A percentile compares a stretch with the other conserved stretches of the same genome.
Evolutionary conservation across 2,797 vertebrate genomes (phyloP).

Genomic region (Meriones psammophilus): DNA sequence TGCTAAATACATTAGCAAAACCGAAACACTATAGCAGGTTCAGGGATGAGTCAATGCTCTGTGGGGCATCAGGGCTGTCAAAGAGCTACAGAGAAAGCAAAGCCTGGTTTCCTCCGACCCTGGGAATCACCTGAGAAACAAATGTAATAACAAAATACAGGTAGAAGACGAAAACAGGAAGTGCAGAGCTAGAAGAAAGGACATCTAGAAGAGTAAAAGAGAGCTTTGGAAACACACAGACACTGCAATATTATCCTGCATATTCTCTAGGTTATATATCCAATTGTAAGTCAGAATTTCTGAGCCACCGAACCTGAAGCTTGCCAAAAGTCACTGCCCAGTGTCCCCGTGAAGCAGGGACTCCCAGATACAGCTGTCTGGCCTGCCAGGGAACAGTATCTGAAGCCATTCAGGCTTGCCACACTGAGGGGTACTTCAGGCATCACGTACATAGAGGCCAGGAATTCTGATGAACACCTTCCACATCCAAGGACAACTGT

Average conservation of each 20-base stretch:
- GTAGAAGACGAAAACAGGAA: not conserved
- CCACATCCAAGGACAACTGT: not conserved
- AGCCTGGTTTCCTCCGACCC: not conserved
- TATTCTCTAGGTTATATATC: not conserved
- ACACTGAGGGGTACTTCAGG: not conserved
- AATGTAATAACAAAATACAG: not conserved
- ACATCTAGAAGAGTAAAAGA: not conserved
- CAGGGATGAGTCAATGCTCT: not conserved
- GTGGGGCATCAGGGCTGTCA: not conserved
- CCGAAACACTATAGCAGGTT: not conserved
- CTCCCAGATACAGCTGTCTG: not conserved
- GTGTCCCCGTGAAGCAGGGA: not conserved
- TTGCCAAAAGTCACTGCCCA: not conserved
- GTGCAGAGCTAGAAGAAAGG: not conserved
- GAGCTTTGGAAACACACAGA: not conserved
- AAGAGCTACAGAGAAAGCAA: not conserved
- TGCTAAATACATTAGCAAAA: not conserved
- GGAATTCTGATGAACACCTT: not conserved
- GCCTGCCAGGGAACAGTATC: not conserved
- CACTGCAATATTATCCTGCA: not conserved
- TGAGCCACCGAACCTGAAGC: conserved; percentile 1
- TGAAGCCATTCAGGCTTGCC: not conserved
- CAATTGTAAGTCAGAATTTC: conserved; percentile 26
- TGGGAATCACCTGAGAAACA: not conserved
- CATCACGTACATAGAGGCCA: not conserved